A percentile compares a stretch with the other conserved stretches of the same genome.
These are phyloP conservation scores for Myrmecobius fasciatus DNA, from an alignment of 2,113 vertebrate genomes.

Conservation along the genomic window DNA sequence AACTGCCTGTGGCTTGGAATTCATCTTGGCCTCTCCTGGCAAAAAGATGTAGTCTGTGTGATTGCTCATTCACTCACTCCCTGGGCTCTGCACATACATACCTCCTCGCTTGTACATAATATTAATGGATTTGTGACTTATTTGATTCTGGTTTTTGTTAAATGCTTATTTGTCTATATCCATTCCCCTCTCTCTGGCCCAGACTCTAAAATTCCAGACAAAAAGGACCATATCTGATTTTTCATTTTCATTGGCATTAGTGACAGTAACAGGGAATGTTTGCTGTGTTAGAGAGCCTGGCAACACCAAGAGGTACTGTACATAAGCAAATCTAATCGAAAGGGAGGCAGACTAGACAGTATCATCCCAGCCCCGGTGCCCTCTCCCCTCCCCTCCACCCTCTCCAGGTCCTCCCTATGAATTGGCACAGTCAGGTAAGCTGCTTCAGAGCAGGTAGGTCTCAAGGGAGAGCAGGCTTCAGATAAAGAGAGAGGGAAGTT, in stretches of 20 bases:
- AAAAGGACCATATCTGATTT: constrained; percentile 26
- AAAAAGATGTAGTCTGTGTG: constrained; percentile 22
- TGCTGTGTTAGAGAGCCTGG: not conserved
- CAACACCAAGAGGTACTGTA: not conserved
- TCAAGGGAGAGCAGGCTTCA: constrained; percentile 17
- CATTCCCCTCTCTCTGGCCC: constrained; percentile 20
- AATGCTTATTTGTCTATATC: not conserved
- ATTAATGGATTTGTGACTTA: constrained; percentile 3
- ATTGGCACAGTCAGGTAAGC: constrained; percentile 11
- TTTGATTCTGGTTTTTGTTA: not conserved
- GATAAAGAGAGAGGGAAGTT: constrained; percentile 6
- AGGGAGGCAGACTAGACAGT: not conserved
- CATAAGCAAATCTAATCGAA: not conserved
- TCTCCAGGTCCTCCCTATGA: not conserved
- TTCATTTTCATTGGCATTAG: constrained; percentile 4
- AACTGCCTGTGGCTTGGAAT: not conserved
- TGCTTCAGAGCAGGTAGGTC: not conserved
- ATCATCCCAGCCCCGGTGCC: not conserved
- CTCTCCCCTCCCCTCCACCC: not conserved
- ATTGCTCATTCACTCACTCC: constrained; percentile 19
- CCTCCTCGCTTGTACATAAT: not conserved
- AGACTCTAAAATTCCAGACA: constrained; percentile 10
- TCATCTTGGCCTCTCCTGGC: constrained; percentile 35
- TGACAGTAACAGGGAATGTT: not conserved
- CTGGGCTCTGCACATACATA: constrained; percentile 5